These are phyloP conservation scores for Alexandromys fortis DNA, from an alignment of 2,113 vertebrate genomes.

Conservation along the genomic window DNA sequence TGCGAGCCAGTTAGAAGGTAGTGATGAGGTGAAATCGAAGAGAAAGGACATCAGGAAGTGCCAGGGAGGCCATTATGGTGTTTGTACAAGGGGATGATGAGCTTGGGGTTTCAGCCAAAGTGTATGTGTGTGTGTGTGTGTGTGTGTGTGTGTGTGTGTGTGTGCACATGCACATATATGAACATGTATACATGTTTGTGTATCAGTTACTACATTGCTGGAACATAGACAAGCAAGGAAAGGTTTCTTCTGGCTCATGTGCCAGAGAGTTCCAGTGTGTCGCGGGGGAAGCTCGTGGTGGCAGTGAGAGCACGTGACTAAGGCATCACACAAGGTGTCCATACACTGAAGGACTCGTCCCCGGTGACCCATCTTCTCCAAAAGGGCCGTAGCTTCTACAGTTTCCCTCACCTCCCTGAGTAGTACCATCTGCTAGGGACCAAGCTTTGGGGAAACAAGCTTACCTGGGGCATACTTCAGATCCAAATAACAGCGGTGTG, in stretches of 20 bases:
- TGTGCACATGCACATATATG: neutral
- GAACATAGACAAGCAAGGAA: neutral
- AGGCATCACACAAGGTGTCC: neutral
- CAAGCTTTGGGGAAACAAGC: neutral
- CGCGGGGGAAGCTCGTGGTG: neutral
- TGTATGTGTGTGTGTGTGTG: neutral
- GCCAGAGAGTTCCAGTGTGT: neutral
- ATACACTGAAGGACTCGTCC: neutral
- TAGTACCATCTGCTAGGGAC: neutral
- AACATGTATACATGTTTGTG: neutral
- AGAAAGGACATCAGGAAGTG: neutral
- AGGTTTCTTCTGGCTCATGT: neutral
- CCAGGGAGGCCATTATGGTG: neutral
- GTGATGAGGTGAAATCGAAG: neutral
- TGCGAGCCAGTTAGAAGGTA: neutral
- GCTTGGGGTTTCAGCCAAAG: neutral
- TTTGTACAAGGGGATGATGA: neutral
- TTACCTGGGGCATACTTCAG: neutral
- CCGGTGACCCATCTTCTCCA: neutral
- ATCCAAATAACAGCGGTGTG: neutral
- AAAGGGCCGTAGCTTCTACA: neutral
- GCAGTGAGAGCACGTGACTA: neutral
- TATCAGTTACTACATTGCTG: neutral
- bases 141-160: neutral
- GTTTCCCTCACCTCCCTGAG: neutral